Percentiles rank a stretch among this genome's conserved stretches.
phyloP scores from a whole-genome alignment of 2,113 vertebrate species.

The Tachysurus vachellii region DNA sequence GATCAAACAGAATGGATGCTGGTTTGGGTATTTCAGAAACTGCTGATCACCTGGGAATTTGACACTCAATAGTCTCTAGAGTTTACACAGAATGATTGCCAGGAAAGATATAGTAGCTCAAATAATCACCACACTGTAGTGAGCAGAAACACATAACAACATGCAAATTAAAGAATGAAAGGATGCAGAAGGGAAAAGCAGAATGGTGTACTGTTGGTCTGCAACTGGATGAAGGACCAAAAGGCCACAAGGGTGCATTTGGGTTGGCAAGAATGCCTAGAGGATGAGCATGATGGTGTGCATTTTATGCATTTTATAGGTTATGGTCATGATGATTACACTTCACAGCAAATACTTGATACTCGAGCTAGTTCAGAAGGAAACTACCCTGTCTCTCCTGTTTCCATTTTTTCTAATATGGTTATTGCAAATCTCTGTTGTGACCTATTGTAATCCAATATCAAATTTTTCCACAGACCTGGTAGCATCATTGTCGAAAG shows the following conservation, averaged over 20 bases:
- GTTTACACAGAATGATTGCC: too few relatives aligned
- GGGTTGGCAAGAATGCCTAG: not conserved
- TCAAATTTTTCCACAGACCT: conserved; percentile 35
- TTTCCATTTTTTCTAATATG: not conserved
- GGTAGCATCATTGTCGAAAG: conserved; percentile 64
- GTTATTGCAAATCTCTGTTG: not conserved
- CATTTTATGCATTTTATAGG: not conserved
- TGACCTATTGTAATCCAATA: conserved; percentile 3
- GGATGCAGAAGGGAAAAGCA: not conserved
- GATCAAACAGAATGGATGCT: too few relatives aligned
- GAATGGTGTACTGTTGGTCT: not conserved
- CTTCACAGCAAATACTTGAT: not conserved
- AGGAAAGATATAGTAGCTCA: too few relatives aligned
- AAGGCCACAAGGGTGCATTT: not conserved
- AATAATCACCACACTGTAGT: too few relatives aligned
- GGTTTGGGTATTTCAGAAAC: too few relatives aligned
- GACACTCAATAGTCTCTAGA: too few relatives aligned
- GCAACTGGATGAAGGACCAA: not conserved
- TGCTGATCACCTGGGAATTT: too few relatives aligned
- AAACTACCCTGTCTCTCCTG: not conserved
- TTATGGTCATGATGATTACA: not conserved
- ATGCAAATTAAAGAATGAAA: not conserved
- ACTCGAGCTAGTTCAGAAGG: not conserved
- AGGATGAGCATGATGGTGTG: not conserved
- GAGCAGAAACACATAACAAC: too few relatives aligned